Conservation (phyloP, 2,113 vertebrate species). For the Prolemur simus region DNA sequence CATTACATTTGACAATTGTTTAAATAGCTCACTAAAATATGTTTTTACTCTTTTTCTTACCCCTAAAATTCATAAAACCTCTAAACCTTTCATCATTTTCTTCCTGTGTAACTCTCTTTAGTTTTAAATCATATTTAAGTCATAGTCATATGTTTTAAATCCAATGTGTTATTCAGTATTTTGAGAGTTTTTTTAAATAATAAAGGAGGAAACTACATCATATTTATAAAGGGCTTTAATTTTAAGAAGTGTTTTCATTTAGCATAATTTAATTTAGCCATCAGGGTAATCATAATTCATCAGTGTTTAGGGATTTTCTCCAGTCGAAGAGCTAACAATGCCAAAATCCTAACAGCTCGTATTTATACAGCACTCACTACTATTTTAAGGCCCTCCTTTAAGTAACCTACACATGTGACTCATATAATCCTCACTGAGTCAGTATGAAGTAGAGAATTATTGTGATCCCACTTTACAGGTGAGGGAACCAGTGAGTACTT, state of each 20-base stretch:
- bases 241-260: neutral
- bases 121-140: neutral
- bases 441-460: neutral
- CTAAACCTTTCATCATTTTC: neutral
- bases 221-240: neutral
- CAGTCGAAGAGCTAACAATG: neutral
- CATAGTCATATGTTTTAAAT: neutral
- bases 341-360: fast-evolving
- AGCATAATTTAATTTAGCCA: neutral
- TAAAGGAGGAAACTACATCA: neutral
- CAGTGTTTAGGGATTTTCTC: neutral
- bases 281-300: neutral
- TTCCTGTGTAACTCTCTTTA: neutral
- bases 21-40: neutral
- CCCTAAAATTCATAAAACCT: neutral
- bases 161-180: neutral
- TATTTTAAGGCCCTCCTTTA: neutral
- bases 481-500: neutral
- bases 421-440: neutral
- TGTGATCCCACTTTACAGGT: neutral
- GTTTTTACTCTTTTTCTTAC: neutral
- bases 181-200: neutral
- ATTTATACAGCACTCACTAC: neutral
- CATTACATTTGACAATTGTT: neutral
- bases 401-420: neutral